Evolutionary conservation across 2,113 vertebrate genomes (phyloP), one percentile per base, ranked within the genome.

Genomic region (Catagonus wagneri): DNA sequence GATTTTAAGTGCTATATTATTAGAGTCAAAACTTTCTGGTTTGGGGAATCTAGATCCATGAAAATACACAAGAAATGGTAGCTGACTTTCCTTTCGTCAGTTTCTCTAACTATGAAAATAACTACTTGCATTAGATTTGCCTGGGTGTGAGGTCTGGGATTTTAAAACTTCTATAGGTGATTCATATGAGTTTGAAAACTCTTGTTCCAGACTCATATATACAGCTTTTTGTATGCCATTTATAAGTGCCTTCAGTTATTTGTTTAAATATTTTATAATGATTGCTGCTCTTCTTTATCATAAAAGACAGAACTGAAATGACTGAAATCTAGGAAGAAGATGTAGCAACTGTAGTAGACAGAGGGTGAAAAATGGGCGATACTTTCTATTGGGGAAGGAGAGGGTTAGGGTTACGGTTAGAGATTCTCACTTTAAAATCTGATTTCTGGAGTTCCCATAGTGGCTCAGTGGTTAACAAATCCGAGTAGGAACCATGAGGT

Each of bases 41-140:
- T 66, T 87, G 4, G 22, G 50, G 23, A 65, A 71, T 85, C 20
- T 52, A 85, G 88, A 75, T 75, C 25, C 20, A 63, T 36, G 61
- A 89, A 90, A 69, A 63, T 65, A 63, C 63, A 63, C n/a, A 66
- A 29, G 25, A 89, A 61, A 56, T 58, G 84, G n/a, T 56, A 34
- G 10, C 20, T 63, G 32, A 91, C 27, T 71, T 93, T 54, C 63
- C 6, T 79, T 74, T 71, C 60, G 22, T 63, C 27, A 69, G 1
- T 66, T 95, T 68, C 89, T 69, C n/a, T 15, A 85, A 83, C 32
- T 16, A 22, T 79, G 16, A 66, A 66, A 95, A 66, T 97, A 66
- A 92, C n/a, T 52, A 56, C 25, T 68, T 89, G 39, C 23, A 39
- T 94, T 14, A 80, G 44, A 56, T 63, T 80, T 56, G 32, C 25